A percentile compares a stretch with the other conserved stretches of the same genome.
Conservation (phyloP, 2,888 invertebrate species). For the Bugula neritina region DNA sequence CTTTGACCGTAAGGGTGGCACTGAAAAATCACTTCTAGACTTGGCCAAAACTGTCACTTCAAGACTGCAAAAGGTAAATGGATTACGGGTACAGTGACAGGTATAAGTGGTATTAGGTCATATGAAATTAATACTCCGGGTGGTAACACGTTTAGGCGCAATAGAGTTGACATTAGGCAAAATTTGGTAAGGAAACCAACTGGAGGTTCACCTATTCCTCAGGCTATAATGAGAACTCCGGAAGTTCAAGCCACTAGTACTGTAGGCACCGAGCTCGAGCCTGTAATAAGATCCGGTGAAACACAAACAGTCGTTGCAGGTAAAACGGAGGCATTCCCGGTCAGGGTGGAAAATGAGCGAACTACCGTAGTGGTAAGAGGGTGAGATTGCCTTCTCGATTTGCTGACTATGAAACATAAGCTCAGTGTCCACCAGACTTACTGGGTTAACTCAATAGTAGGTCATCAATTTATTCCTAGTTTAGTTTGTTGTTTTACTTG, state of each 20-base stretch:
- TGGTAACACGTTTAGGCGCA: constrained; percentile 2
- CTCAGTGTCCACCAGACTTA: too few relatives aligned
- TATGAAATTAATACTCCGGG: neutral
- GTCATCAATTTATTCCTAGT: too few relatives aligned
- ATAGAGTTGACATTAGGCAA: neutral
- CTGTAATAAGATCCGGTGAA: too few relatives aligned
- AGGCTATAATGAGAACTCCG: neutral
- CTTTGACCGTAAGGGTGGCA: neutral
- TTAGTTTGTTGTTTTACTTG: too few relatives aligned
- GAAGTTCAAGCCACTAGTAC: neutral
- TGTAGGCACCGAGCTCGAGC: neutral
- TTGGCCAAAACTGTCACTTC: neutral
- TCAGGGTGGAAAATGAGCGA: too few relatives aligned
- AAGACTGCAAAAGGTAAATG: neutral
- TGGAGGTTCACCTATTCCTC: neutral
- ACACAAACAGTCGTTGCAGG: too few relatives aligned
- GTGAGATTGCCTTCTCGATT: neutral
- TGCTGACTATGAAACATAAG: neutral
- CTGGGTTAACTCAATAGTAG: too few relatives aligned
- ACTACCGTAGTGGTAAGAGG: neutral
- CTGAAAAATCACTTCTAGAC: neutral
- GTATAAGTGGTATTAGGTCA: neutral
- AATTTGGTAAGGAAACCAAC: neutral
- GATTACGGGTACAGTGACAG: neutral
- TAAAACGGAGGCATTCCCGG: too few relatives aligned